Percentiles rank a stretch among this genome's conserved stretches.
These are phyloP conservation scores for Brachyrhaphis roseni DNA, from an alignment of 2,797 vertebrate genomes.

Conservation along the genomic window DNA sequence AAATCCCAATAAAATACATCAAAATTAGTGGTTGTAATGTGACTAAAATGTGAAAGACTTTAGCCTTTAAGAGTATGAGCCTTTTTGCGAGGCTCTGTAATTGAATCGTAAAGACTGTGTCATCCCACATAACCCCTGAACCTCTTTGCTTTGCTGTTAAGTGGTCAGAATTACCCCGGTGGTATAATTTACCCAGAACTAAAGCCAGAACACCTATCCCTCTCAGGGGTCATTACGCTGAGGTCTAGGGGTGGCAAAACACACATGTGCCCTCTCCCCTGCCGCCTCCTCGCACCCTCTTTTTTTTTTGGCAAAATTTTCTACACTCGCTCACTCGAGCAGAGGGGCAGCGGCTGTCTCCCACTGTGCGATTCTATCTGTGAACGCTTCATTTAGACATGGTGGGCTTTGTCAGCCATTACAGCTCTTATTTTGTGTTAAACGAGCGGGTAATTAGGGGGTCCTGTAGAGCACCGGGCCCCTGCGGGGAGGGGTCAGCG, in stretches of 20 bases:
- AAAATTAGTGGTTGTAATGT: conserved; percentile 1
- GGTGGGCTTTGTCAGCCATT: conserved; percentile 74
- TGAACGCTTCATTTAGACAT: conserved; percentile 78
- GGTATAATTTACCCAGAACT: conserved; percentile 65
- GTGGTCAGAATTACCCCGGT: conserved; percentile 66
- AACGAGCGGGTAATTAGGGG: conserved; percentile 81
- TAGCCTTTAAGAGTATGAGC: neutral
- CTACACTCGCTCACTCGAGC: conserved; percentile 25
- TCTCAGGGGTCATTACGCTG: conserved; percentile 74
- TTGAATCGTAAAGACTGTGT: conserved; percentile 66
- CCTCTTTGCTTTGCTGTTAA: conserved; percentile 69
- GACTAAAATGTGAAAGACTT: neutral
- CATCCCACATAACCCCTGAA: conserved; percentile 66
- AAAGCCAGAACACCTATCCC: conserved; percentile 70
- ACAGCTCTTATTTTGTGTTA: conserved; percentile 79
- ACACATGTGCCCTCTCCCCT: conserved; percentile 73
- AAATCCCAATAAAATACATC: neutral
- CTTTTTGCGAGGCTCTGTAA: conserved; percentile 20
- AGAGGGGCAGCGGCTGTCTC: conserved; percentile 60
- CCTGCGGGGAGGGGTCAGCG: conserved; percentile 44
- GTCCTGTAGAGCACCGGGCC: conserved; percentile 63
- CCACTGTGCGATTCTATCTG: conserved; percentile 71
- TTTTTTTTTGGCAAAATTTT: conserved; percentile 20
- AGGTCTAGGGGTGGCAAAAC: conserved; percentile 77
- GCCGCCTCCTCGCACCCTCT: neutral